These are phyloP conservation scores for Orientallactaga sibirica DNA, from an alignment of 2,797 vertebrate genomes.

Conservation along the genomic window DNA sequence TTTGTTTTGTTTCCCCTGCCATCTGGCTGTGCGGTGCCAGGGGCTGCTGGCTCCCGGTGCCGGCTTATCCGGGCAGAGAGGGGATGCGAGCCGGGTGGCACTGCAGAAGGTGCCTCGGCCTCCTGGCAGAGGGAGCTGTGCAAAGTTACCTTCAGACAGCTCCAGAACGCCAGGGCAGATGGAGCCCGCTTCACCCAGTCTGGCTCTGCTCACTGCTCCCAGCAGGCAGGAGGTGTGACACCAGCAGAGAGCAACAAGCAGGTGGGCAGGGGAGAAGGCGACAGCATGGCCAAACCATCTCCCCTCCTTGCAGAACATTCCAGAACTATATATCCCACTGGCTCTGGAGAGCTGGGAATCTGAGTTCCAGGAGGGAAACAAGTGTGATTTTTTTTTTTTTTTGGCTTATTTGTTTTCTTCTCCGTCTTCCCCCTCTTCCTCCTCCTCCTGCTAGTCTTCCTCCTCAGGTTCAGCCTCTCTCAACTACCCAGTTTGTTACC, in stretches of 20 bases:
- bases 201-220: not conserved
- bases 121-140: constrained; percentile 58
- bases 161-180: constrained; percentile 63
- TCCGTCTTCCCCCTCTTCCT: too few species aligned
- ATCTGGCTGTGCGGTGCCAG: constrained; percentile 74
- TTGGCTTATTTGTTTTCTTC: not conserved
- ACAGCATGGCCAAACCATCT: constrained; percentile 21
- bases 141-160: constrained; percentile 66
- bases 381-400: not conserved
- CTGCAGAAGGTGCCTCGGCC: constrained; percentile 62
- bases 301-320: constrained; percentile 23
- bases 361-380: constrained; percentile 57
- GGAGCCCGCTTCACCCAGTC: constrained; percentile 54
- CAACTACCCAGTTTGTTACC: not conserved
- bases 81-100: constrained; percentile 48
- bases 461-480: not conserved
- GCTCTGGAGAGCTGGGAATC: not conserved
- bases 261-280: constrained; percentile 52
- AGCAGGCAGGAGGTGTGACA: constrained; percentile 42
- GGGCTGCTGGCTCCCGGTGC: constrained; percentile 64
- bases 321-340: not conserved
- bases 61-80: constrained; percentile 6
- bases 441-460: too few species aligned
- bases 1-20: constrained; percentile 74
- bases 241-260: constrained; percentile 65